Percentiles rank a stretch among this genome's conserved stretches.
Conservation (phyloP, 2,888 invertebrate species). For the Morinoia aosen region DNA sequence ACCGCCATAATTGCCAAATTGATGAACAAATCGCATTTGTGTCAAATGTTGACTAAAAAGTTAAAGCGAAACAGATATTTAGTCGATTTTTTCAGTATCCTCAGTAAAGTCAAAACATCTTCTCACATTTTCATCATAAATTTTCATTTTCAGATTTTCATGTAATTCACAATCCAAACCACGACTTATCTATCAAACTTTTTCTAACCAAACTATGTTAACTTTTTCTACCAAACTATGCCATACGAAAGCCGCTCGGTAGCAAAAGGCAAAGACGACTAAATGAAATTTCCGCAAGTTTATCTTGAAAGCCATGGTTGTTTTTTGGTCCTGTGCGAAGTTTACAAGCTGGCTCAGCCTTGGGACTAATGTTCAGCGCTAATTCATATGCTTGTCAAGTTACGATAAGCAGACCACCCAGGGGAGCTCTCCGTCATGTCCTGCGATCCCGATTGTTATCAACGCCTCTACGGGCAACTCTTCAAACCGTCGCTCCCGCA, state of each 20-base stretch:
- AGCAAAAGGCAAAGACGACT: neutral
- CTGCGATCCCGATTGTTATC: slow-evolving; percentile 10
- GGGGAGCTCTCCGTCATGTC: slow-evolving; percentile 27
- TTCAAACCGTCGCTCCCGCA: slow-evolving; percentile 22
- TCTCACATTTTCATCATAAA: no score
- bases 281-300: neutral
- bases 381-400: slow-evolving; percentile 48
- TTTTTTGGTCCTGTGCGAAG: neutral
- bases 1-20: no score
- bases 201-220: neutral
- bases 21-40: no score
- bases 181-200: neutral
- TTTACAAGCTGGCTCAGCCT: neutral
- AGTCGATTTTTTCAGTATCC: no score
- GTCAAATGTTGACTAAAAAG: no score
- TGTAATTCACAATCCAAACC: no score
- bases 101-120: no score
- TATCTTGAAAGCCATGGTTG: neutral
- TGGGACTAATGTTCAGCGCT: neutral
- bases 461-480: slow-evolving; percentile 18
- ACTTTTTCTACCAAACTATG: neutral
- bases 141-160: no score
- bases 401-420: slow-evolving; percentile 22
- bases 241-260: neutral
- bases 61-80: no score